These are phyloP conservation scores for Dasyurus viverrinus DNA, from an alignment of 2,113 vertebrate genomes.

Conservation along the genomic window DNA sequence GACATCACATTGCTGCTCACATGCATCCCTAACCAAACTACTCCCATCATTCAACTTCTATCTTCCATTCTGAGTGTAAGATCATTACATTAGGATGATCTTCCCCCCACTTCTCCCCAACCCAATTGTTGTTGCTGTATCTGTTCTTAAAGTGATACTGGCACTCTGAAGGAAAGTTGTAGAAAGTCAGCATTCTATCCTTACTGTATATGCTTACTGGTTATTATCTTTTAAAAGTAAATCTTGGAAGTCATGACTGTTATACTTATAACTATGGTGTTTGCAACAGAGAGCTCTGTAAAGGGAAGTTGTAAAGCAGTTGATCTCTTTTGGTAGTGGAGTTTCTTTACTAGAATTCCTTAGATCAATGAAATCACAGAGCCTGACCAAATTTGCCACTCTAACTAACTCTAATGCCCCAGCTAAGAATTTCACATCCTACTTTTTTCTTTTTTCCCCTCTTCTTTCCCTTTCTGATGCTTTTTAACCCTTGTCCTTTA, in stretches of 20 bases:
- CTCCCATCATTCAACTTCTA: background rate
- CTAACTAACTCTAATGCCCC: background rate
- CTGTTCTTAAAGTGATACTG: background rate
- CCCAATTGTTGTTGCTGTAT: background rate
- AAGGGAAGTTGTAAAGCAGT: background rate
- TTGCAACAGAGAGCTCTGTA: background rate
- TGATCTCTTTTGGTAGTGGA: background rate
- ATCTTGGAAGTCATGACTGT: constrained; percentile 4
- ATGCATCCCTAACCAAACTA: background rate
- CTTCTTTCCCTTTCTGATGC: constrained; percentile 10
- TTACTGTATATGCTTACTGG: background rate
- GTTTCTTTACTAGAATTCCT: background rate
- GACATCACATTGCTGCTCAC: background rate
- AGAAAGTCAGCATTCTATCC: background rate
- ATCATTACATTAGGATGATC: background rate
- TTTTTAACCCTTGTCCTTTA: constrained; percentile 54
- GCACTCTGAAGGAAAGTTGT: background rate
- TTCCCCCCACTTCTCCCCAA: too few relatives aligned
- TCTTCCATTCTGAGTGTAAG: background rate
- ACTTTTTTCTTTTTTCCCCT: background rate
- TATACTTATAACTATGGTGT: background rate
- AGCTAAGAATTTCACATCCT: constrained; percentile 12
- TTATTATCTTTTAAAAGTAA: background rate
- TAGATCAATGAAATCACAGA: background rate
- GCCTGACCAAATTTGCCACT: background rate